Conservation (phyloP, 2,113 vertebrate genomes). For the Gnathonemus longibarbis region DNA sequence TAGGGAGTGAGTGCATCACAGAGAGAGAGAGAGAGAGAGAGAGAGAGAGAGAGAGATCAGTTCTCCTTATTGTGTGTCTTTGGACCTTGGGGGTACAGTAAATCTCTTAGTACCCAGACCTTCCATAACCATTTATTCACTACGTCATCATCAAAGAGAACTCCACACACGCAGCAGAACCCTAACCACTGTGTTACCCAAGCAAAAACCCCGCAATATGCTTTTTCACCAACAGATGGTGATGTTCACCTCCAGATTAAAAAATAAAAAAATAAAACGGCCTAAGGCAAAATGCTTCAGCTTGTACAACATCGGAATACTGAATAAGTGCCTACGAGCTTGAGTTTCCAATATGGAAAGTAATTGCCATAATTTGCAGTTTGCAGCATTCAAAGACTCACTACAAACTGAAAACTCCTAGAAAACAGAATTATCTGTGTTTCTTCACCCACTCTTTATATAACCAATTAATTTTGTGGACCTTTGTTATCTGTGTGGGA, state of each 20-base stretch:
- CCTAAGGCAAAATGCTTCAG: background rate
- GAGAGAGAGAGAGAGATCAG: background rate
- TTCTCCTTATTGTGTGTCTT: background rate
- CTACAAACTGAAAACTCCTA: background rate
- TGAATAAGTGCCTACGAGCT: background rate
- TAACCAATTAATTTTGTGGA: background rate
- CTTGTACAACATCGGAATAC: background rate
- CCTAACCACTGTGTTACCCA: background rate
- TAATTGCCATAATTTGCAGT: background rate
- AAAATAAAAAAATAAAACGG: background rate
- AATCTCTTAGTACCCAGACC: background rate
- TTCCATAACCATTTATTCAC: background rate
- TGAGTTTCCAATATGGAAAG: background rate
- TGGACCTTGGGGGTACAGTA: background rate
- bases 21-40: background rate
- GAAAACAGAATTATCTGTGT: background rate
- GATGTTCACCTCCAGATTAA: slow-evolving; percentile 14
- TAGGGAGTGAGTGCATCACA: background rate
- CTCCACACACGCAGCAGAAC: background rate
- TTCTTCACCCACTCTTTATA: background rate
- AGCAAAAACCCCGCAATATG: background rate
- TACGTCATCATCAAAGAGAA: background rate
- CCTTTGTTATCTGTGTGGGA: background rate
- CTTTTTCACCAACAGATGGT: slow-evolving; percentile 32
- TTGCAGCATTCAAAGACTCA: background rate